phyloP scores from a whole-genome alignment of 2,888 invertebrate genomes.

The Lordiphosa andalusiaca region DNA sequence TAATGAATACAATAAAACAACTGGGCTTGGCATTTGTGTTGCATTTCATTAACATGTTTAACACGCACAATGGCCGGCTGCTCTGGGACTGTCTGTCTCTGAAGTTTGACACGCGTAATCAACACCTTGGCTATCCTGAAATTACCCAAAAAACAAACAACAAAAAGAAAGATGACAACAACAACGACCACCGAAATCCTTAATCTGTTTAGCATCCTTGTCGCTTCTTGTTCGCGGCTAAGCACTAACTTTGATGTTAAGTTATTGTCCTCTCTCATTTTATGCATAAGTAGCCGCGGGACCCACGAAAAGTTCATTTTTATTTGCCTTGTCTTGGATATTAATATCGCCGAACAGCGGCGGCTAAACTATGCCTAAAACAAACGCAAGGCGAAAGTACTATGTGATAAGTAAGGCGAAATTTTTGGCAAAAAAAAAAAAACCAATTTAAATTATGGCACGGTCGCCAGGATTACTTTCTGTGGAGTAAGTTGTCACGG shows the following conservation, averaged over 20 bases:
- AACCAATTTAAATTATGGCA: too few species aligned
- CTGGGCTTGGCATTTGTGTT: constrained; percentile 20
- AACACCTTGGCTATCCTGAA: constrained; percentile 44
- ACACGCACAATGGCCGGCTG: constrained; percentile 8
- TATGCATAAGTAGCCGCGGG: constrained; percentile 41
- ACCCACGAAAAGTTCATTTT: constrained; percentile 54
- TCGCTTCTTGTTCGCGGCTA: constrained; percentile 23
- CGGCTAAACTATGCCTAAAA: constrained; percentile 28
- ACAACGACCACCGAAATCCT: constrained; percentile 7
- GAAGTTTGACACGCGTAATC: constrained; percentile 47
- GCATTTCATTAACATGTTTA: constrained; percentile 47
- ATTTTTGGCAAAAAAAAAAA: too few species aligned
- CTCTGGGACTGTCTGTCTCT: constrained; percentile 5
- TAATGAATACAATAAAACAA: constrained; percentile 34
- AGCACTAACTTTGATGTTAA: constrained; percentile 27
- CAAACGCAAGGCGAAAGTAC: constrained; percentile 10
- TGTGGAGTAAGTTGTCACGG: too few species aligned
- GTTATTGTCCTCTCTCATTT: constrained; percentile 15
- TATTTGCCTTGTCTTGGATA: constrained; percentile 64
- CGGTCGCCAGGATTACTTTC: too few species aligned
- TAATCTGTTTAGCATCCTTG: constrained; percentile 58
- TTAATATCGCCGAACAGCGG: constrained; percentile 60
- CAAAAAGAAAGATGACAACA: neutral
- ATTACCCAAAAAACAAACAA: neutral
- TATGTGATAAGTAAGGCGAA: neutral